These are phyloP conservation scores for Cecidostiba fungosa DNA, from an alignment of 2,888 invertebrate species.

Conservation along the genomic window DNA sequence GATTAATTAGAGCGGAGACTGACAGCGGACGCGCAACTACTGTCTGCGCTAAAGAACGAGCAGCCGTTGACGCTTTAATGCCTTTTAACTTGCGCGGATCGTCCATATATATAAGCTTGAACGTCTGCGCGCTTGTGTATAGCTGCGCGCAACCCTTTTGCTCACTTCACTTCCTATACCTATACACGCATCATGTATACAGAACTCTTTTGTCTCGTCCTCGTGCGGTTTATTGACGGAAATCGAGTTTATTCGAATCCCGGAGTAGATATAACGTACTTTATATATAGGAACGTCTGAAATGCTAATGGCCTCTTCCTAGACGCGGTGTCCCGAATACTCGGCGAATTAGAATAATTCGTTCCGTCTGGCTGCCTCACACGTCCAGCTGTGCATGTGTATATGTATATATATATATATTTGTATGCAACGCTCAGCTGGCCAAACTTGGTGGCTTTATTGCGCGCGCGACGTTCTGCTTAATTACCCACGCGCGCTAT, in stretches of 20 bases:
- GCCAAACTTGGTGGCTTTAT: conserved; percentile 36
- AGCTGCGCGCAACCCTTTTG: conserved; percentile 24
- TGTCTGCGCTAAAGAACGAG: conserved; percentile 34
- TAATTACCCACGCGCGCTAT: conserved; percentile 32
- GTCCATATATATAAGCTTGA: neutral
- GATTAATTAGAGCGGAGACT: conserved; percentile 80
- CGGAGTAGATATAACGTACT: neutral
- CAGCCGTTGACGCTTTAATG: conserved; percentile 57
- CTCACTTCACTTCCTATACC: conserved; percentile 22
- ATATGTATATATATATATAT: neutral
- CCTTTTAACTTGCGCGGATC: conserved; percentile 52
- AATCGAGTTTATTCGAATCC: conserved; percentile 52
- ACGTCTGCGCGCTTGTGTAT: too few species aligned
- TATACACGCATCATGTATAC: neutral
- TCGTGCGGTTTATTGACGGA: conserved; percentile 30
- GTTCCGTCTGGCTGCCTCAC: conserved; percentile 69
- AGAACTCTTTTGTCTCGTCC: conserved; percentile 36
- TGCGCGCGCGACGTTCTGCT: conserved; percentile 31
- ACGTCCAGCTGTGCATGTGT: neutral
- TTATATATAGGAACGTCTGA: neutral
- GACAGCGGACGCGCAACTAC: conserved; percentile 74
- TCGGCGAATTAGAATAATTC: conserved; percentile 76
- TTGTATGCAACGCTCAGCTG: neutral
- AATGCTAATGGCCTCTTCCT: conserved; percentile 71
- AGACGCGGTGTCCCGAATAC: conserved; percentile 73